These are phyloP conservation scores for Phoeniculus purpureus DNA, from an alignment of 2,797 vertebrate genomes.

Conservation along the genomic window DNA sequence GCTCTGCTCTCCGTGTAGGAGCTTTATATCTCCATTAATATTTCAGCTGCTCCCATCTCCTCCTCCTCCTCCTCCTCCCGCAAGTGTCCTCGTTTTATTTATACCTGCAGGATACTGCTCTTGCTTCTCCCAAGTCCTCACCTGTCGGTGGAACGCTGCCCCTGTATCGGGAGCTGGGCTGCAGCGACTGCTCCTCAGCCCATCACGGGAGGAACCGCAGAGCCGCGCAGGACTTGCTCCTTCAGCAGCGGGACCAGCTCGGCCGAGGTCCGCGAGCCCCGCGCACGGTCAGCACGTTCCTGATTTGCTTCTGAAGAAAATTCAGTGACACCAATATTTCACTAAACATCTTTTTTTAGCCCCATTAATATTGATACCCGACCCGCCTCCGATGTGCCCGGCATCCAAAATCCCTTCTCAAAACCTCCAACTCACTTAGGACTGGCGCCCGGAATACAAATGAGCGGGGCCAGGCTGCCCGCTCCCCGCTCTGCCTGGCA, in stretches of 20 bases:
- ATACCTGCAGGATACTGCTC: slow-evolving; percentile 51
- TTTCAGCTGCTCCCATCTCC: slow-evolving; percentile 74
- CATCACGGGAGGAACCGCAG: neutral
- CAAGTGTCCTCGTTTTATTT: slow-evolving; percentile 70
- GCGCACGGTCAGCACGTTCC: neutral
- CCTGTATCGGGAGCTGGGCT: accelerated
- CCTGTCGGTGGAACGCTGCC: neutral
- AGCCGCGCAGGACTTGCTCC: accelerated
- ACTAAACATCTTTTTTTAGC: slow-evolving; percentile 78
- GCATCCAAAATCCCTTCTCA: slow-evolving; percentile 78
- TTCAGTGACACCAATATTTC: slow-evolving; percentile 80
- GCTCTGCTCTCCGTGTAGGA: slow-evolving; percentile 59
- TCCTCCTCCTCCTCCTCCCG: slow-evolving; percentile 50
- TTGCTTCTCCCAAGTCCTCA: neutral
- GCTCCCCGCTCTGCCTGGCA: slow-evolving; percentile 57
- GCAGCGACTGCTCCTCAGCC: neutral
- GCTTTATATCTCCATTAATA: slow-evolving; percentile 76
- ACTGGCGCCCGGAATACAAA: slow-evolving; percentile 74
- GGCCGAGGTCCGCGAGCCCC: too few relatives aligned
- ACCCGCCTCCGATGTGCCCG: slow-evolving; percentile 71
- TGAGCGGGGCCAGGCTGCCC: slow-evolving; percentile 43
- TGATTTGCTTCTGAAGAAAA: slow-evolving; percentile 73
- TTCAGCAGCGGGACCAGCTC: neutral
- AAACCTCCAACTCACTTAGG: slow-evolving; percentile 77
- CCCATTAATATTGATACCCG: slow-evolving; percentile 81